Conservation (phyloP, 2,888 invertebrate species). For the Priocnemis perturbator region DNA sequence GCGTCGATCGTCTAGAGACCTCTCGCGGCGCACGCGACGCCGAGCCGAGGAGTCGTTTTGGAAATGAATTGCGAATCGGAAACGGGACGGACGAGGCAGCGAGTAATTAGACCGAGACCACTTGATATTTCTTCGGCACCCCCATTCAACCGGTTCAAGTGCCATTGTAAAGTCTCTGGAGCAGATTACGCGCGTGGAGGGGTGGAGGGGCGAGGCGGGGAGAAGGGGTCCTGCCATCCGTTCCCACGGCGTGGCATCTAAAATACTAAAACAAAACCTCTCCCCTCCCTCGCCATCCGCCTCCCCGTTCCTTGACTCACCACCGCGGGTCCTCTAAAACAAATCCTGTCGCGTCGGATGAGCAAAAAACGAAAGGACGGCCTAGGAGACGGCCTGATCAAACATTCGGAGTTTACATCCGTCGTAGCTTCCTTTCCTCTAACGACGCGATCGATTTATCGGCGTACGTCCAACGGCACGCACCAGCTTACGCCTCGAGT, state of each 20-base stretch:
- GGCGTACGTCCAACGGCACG: too few species aligned
- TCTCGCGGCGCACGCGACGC: too few species aligned
- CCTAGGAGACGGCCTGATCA: conserved; percentile 57
- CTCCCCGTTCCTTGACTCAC: conserved; percentile 29
- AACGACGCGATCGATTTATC: too few species aligned
- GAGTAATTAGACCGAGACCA: conserved; percentile 4
- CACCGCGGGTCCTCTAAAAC: conserved; percentile 46
- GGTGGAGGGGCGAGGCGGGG: background rate
- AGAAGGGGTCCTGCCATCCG: conserved; percentile 54
- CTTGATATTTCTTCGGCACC: background rate
- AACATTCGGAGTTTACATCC: conserved; percentile 57
- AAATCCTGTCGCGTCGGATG: conserved; percentile 54
- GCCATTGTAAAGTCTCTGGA: conserved; percentile 50
- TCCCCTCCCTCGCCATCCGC: conserved; percentile 30
- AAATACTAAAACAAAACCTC: conserved; percentile 71
- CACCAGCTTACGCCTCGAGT: too few species aligned
- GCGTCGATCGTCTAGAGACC: too few species aligned
- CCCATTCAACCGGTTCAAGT: conserved; percentile 38
- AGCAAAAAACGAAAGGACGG: conserved; percentile 42
- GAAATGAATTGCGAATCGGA: conserved; percentile 6
- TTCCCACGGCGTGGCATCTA: conserved; percentile 71
- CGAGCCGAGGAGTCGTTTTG: background rate
- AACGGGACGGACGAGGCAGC: background rate
- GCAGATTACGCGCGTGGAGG: conserved; percentile 42
- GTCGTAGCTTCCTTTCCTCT: conserved; percentile 25